phyloP scores from a whole-genome alignment of 2,888 invertebrate species.

The Celastrina argiolus region DNA sequence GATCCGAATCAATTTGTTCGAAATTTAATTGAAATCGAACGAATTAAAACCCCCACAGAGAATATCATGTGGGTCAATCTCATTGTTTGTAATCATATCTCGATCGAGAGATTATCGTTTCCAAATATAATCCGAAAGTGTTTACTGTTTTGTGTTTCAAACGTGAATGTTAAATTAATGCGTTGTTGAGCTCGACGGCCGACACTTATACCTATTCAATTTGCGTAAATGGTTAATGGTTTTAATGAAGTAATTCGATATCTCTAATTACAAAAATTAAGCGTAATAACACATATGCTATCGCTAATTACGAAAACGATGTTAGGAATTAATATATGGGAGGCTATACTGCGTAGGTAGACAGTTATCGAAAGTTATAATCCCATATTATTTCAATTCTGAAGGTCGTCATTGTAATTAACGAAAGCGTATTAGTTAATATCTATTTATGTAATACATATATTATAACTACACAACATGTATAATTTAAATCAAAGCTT shows the following conservation, averaged over 20 bases:
- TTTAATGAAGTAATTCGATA: not conserved
- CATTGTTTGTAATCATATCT: constrained; percentile 2
- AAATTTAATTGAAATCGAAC: constrained; percentile 72
- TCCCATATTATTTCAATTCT: no score
- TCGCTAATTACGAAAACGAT: no score
- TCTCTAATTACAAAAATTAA: not conserved
- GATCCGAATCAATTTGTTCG: constrained; percentile 65
- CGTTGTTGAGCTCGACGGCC: not conserved
- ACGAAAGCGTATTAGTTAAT: no score
- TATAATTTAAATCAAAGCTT: no score
- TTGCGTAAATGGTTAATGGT: not conserved
- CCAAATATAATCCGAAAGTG: not conserved
- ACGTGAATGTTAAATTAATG: not conserved
- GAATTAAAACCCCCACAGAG: constrained; percentile 59
- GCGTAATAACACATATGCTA: no score
- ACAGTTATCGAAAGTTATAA: no score
- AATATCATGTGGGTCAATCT: constrained; percentile 42
- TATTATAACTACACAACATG: no score
- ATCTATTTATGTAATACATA: no score
- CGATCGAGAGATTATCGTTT: constrained; percentile 21
- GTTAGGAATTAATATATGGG: no score
- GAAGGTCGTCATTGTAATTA: no score
- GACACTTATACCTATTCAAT: not conserved
- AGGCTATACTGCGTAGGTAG: no score
- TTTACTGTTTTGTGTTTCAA: not conserved